Evolutionary conservation across 2,113 vertebrate species (phyloP).

Genomic region (Hiodon alosoides): DNA sequence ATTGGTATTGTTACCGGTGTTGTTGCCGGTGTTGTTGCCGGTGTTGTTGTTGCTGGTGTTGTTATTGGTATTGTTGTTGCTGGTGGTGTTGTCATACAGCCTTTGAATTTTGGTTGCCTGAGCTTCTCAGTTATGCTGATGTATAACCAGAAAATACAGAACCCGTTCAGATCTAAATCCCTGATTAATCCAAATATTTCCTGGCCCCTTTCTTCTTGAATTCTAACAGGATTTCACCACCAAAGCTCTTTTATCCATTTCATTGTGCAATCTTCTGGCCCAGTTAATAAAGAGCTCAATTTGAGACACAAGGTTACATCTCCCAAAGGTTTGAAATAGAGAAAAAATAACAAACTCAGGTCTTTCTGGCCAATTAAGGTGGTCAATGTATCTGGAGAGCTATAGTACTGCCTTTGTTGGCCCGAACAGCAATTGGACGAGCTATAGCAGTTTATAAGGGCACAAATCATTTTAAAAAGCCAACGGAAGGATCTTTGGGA

Average conservation of each 20-base stretch:
- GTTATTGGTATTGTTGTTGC: too few species aligned
- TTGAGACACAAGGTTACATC: not conserved
- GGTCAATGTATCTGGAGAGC: too few species aligned
- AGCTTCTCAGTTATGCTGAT: not conserved
- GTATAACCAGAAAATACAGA: not conserved
- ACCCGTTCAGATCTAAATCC: conserved; percentile 23
- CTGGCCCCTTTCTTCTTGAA: conserved; percentile 28
- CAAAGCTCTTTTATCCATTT: conserved; percentile 22
- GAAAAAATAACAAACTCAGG: not conserved
- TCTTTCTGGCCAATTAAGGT: not conserved
- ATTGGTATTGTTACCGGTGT: too few species aligned
- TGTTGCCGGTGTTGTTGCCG: too few species aligned
- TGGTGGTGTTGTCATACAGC: not conserved
- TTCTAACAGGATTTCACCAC: conserved; percentile 14
- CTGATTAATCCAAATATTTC: conserved; percentile 30
- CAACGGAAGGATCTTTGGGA: too few species aligned
- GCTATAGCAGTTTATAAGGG: too few species aligned
- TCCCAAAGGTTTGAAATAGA: too few species aligned
- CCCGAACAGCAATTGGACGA: too few species aligned
- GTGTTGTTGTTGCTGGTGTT: too few species aligned
- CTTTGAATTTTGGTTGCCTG: conserved; percentile 5
- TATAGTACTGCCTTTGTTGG: too few species aligned
- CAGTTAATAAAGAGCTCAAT: not conserved
- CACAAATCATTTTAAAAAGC: too few species aligned
- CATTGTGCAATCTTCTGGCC: not conserved